Base-by-base conservation (phyloP, 2,113 vertebrate species). In the Salvelinus namaycush region DNA sequence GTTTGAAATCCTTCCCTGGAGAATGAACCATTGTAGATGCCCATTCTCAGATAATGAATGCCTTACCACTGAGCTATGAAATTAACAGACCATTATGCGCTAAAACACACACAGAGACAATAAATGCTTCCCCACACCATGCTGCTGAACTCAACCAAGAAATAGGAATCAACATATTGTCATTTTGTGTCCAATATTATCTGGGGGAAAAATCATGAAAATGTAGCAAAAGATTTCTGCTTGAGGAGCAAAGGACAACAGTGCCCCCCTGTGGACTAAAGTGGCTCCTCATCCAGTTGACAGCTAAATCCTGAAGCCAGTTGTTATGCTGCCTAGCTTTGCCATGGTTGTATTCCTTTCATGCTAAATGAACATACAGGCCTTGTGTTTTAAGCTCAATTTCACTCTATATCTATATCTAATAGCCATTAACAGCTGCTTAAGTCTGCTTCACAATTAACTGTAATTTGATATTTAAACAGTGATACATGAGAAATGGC, bases 11-110 rank as follows among this genome's bases (percentile, higher is more conserved):
- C 82, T 85, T 88, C 88, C 88, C 85, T 78, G 87, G 87, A 91
- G 91, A 91, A 92, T 92, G 90, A 90, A 90, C 87, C 81, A 89
- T 87, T 90, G 88, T 91, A 92, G 89, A 91, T 91, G 90, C 89
- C 89, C 87, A 86, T 90, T 87, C 87, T 88, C 86, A 90, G 91
- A 92, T 91, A 91, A 92, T 91, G 88, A 92, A 87, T 89, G 87
- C 88, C 86, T 91, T 77, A 26, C 90, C 82, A 90, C 90, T 85
- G 86, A 91, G 91, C 85, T 84, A 78, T 89, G 90, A 91, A 91
- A 92, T 91, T 88, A 91, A 90, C 87, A 88, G 77, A 86, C 82
- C 89, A 81, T 79, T 54, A 84, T 83, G 82, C 85, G 80, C 87
- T 72, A 70, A 66, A 86, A 80, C 89, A 90, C 89, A 54, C 51